Percentiles rank a stretch among this genome's conserved stretches.
Conservation (phyloP, 2,888 invertebrate genomes). For the Camponotus fellah region DNA sequence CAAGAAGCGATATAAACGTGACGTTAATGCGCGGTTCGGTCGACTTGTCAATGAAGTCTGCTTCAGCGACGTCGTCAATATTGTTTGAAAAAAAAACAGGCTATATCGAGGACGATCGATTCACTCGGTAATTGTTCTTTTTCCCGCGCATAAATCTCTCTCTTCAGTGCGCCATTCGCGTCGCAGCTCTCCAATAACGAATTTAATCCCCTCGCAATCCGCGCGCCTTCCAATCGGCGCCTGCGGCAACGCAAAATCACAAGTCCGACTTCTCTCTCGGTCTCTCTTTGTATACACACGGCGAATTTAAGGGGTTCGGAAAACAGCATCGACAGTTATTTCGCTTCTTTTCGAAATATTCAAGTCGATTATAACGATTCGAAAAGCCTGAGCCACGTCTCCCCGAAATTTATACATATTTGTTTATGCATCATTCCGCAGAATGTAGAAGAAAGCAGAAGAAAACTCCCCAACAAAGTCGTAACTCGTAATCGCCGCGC, state of each 20-base stretch:
- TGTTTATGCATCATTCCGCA: not conserved
- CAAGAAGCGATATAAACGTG: conserved; percentile 1
- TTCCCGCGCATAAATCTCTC: conserved; percentile 60
- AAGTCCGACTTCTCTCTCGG: conserved; percentile 48
- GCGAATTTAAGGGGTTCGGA: not conserved
- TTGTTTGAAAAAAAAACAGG: conserved; percentile 23
- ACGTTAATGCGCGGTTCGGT: conserved; percentile 13
- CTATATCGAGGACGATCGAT: conserved; percentile 36
- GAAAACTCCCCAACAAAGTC: conserved; percentile 64
- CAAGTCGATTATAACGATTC: not conserved
- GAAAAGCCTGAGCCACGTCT: not conserved
- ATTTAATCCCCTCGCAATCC: conserved; percentile 63
- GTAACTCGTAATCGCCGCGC: conserved; percentile 68
- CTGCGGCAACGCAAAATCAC: conserved; percentile 49
- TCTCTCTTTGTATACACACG: conserved; percentile 5
- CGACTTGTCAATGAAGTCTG: conserved; percentile 17
- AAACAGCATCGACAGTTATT: not conserved
- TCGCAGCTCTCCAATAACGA: conserved; percentile 57
- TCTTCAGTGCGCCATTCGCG: conserved; percentile 61
- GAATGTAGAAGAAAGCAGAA: not conserved
- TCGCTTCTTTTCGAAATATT: not conserved
- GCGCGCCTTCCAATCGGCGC: conserved; percentile 52
- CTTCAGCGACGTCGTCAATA: conserved; percentile 19
- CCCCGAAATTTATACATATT: not conserved
- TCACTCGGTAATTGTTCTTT: conserved; percentile 53